Percentiles rank a stretch among this genome's conserved stretches.
phyloP scores from a whole-genome alignment of 2,113 vertebrate genomes.

The Cyanoderma ruficeps region DNA sequence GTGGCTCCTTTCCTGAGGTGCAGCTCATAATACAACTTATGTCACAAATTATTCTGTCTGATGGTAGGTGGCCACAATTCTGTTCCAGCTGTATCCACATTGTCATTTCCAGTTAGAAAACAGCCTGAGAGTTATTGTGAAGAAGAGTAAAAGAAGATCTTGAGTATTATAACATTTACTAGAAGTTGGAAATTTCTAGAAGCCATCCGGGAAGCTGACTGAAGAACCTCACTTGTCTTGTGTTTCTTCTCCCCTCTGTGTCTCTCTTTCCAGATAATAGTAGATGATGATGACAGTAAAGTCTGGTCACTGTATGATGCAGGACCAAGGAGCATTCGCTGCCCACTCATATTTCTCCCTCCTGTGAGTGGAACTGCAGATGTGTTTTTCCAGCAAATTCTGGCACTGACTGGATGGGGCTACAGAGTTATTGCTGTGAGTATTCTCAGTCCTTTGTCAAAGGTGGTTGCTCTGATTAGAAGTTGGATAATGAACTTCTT shows the following conservation, averaged over 20 bases:
- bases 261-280: conserved; percentile 85
- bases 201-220: neutral
- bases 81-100: neutral
- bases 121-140: neutral
- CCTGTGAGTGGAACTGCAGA: conserved; percentile 97
- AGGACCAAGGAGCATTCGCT: conserved; percentile 91
- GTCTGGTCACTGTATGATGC: conserved; percentile 98
- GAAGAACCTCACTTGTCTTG: neutral
- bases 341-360: conserved; percentile 95
- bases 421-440: conserved; percentile 97
- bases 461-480: neutral
- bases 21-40: neutral
- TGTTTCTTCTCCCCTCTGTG: neutral
- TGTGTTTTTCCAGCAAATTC: conserved; percentile 95
- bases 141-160: neutral
- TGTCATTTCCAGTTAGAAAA: neutral
- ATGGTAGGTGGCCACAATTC: neutral
- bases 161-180: neutral
- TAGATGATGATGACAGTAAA: conserved; percentile 98
- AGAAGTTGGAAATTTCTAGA: neutral
- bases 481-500: neutral
- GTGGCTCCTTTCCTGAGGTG: neutral
- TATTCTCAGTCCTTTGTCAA: neutral
- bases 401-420: conserved; percentile 94
- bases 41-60: neutral